Percentiles rank a stretch among this genome's conserved stretches.
phyloP scores from a whole-genome alignment of 2,113 vertebrate species.

The Ceratotherium simum region DNA sequence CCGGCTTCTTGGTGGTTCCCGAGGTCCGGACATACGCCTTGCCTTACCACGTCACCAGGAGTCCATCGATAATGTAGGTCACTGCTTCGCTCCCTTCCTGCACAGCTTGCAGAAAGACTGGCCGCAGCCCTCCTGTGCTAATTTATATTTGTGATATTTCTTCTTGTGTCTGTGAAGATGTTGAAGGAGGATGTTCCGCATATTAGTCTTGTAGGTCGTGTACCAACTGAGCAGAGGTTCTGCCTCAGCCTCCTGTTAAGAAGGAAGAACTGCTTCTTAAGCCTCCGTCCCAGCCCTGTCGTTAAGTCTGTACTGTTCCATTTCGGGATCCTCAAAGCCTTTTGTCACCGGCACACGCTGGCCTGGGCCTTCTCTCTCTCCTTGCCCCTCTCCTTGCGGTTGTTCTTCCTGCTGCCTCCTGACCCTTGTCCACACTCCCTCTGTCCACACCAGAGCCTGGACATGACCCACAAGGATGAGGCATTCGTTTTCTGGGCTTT shows the following conservation, averaged over 20 bases:
- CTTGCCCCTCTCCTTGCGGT: not conserved
- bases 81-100: not conserved
- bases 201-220: not conserved
- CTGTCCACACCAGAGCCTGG: not conserved
- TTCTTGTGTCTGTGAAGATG: not conserved
- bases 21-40: not conserved
- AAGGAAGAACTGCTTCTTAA: not conserved
- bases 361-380: not conserved
- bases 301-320: not conserved
- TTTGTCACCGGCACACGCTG: rapidly evolving
- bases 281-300: rapidly evolving
- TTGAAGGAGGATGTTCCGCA: not conserved
- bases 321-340: not conserved
- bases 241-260: not conserved
- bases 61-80: not conserved
- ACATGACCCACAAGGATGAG: not conserved
- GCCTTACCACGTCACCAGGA: not conserved
- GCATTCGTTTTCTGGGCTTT: rapidly evolving
- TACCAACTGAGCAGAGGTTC: not conserved
- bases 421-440: not conserved
- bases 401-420: not conserved
- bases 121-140: not conserved
- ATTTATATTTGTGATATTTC: not conserved
- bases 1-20: not conserved
- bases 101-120: not conserved